These are phyloP conservation scores for Gymnoscopelus braueri DNA, from an alignment of 2,797 vertebrate species.

Conservation along the genomic window DNA sequence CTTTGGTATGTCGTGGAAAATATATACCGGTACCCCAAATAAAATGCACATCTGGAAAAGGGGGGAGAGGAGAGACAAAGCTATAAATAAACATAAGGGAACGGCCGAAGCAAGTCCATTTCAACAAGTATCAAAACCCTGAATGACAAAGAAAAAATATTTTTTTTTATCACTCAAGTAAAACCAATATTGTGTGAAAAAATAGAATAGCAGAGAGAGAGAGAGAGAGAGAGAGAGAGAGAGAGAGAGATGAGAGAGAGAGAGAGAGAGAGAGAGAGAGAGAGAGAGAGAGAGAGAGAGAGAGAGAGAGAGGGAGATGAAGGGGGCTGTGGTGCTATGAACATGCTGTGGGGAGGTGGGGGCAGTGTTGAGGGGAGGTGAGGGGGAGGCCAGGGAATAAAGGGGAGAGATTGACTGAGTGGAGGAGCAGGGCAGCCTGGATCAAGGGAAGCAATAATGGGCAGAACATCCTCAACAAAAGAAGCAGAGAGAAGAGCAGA, in stretches of 20 bases:
- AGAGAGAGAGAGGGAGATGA: constrained; percentile 1
- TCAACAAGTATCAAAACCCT: no score
- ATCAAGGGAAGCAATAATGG: constrained; percentile 3
- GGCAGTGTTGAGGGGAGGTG: neutral
- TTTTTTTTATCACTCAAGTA: no score
- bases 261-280: neutral
- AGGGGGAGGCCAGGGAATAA: neutral
- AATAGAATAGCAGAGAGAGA: neutral
- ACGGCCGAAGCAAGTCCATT: no score
- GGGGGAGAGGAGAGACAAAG: no score
- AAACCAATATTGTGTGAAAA: no score
- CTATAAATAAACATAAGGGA: no score
- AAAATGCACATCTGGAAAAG: no score
- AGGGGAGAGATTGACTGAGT: neutral
- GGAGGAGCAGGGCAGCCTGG: neutral
- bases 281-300: neutral
- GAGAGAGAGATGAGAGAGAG: neutral
- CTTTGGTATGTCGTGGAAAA: no score
- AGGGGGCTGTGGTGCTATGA: neutral
- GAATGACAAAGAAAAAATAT: no score
- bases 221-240: neutral
- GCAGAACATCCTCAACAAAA: neutral
- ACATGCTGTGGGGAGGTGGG: neutral
- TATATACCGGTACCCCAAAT: no score
- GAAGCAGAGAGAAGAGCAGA: neutral